Evolutionary conservation across 2,888 invertebrate species (phyloP).

Genomic region (Stenurella melanura): DNA sequence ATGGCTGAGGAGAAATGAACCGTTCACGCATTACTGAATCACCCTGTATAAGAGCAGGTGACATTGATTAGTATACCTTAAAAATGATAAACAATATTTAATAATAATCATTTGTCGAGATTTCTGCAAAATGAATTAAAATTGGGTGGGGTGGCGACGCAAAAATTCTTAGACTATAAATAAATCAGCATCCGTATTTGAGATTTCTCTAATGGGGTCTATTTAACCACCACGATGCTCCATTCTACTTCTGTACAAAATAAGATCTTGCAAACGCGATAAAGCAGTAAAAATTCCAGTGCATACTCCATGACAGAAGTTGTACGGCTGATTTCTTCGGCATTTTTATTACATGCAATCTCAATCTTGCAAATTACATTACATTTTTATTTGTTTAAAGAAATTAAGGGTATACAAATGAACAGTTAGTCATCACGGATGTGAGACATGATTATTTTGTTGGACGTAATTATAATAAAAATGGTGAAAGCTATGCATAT

Average conservation of each 20-base stretch:
- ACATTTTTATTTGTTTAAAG: background rate
- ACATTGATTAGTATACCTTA: too few relatives aligned
- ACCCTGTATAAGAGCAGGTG: too few relatives aligned
- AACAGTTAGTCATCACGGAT: background rate
- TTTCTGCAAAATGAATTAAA: too few relatives aligned
- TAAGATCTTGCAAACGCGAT: background rate
- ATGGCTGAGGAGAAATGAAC: too few relatives aligned
- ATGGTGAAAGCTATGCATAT: too few relatives aligned
- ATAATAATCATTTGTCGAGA: background rate
- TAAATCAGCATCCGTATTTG: background rate
- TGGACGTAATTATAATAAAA: too few relatives aligned
- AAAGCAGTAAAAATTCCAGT: background rate
- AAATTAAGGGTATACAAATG: background rate
- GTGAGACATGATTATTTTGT: background rate
- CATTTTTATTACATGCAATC: background rate
- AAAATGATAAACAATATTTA: too few relatives aligned
- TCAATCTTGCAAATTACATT: background rate
- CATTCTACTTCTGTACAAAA: background rate
- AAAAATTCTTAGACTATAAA: background rate
- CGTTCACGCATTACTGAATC: too few relatives aligned
- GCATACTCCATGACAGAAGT: slow-evolving; percentile 1
- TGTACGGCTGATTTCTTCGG: background rate
- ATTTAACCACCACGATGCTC: background rate
- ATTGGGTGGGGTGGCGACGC: too few relatives aligned
- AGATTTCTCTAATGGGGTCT: background rate